A percentile compares a stretch with the other conserved stretches of the same genome.
These are phyloP conservation scores for Tinea pellionella DNA, from an alignment of 2,888 invertebrate genomes.

Conservation along the genomic window DNA sequence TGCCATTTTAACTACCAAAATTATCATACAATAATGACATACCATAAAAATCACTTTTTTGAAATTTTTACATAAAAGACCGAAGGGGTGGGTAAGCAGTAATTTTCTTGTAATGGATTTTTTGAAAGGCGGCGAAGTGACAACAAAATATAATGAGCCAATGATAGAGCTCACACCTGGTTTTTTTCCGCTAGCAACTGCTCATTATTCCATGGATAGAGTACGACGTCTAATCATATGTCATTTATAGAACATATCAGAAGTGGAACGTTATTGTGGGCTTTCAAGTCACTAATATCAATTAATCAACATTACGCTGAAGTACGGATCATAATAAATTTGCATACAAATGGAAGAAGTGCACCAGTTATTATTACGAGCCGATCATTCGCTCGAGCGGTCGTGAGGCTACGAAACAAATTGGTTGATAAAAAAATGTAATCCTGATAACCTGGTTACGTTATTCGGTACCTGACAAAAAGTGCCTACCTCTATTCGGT, in stretches of 20 bases:
- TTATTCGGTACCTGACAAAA: constrained; percentile 29
- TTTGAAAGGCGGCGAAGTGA: neutral
- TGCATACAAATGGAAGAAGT: neutral
- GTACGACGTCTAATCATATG: neutral
- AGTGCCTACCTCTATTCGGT: constrained; percentile 41
- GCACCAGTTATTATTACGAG: neutral
- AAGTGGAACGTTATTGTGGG: neutral
- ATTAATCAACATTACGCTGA: neutral
- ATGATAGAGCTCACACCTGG: neutral
- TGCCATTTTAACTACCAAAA: neutral
- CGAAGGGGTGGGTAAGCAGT: constrained; percentile 3
- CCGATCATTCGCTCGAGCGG: no score
- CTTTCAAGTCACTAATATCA: neutral
- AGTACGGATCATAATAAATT: neutral
- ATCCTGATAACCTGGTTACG: constrained; percentile 13
- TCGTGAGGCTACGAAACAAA: neutral
- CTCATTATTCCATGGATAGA: constrained; percentile 6
- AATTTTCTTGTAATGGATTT: constrained; percentile 11
- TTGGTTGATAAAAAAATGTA: constrained; percentile 16
- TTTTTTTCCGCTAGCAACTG: neutral
- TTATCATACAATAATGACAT: neutral
- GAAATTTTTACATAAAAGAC: neutral
- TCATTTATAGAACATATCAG: neutral
- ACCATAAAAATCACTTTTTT: neutral
- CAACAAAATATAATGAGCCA: neutral